Percentiles rank a stretch among this genome's conserved stretches.
phyloP scores from a whole-genome alignment of 2,797 vertebrate genomes.

The Vespertilio murinus region DNA sequence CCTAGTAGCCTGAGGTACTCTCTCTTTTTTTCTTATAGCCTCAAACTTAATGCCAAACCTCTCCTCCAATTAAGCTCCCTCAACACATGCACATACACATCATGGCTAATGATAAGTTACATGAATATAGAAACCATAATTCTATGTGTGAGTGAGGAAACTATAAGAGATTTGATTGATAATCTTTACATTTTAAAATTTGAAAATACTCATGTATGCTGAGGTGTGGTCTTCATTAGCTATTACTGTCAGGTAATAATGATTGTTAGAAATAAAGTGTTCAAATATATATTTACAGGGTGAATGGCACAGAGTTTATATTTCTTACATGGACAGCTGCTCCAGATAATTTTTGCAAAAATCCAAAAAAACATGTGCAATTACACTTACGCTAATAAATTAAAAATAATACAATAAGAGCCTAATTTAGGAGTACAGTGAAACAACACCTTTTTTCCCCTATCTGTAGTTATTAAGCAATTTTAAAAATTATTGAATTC shows the following conservation, averaged over 20 bases:
- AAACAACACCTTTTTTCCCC: not conserved
- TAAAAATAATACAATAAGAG: not conserved
- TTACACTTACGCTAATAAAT: conserved; percentile 32
- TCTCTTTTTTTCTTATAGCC: not conserved
- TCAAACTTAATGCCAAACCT: not conserved
- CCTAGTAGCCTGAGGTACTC: not conserved
- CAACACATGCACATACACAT: not conserved
- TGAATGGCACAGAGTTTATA: not conserved
- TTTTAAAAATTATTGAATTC: not conserved
- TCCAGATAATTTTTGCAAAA: conserved; percentile 24
- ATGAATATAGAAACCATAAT: not conserved
- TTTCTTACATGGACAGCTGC: not conserved
- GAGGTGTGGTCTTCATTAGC: not conserved
- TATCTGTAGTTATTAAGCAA: not conserved
- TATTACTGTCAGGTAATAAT: not conserved
- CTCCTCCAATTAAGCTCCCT: not conserved
- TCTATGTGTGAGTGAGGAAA: not conserved
- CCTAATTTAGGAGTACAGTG: not conserved
- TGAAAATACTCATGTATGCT: conserved; percentile 20
- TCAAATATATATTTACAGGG: not conserved
- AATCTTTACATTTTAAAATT: conserved; percentile 21
- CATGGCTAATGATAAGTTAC: not conserved
- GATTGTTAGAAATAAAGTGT: not conserved
- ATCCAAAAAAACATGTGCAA: not conserved
- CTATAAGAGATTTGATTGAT: not conserved